Percentiles rank a stretch among this genome's conserved stretches.
Evolutionary conservation across 1,140 invertebrate species (phyloP).

Genomic region (Oryctes rhinoceros): DNA sequence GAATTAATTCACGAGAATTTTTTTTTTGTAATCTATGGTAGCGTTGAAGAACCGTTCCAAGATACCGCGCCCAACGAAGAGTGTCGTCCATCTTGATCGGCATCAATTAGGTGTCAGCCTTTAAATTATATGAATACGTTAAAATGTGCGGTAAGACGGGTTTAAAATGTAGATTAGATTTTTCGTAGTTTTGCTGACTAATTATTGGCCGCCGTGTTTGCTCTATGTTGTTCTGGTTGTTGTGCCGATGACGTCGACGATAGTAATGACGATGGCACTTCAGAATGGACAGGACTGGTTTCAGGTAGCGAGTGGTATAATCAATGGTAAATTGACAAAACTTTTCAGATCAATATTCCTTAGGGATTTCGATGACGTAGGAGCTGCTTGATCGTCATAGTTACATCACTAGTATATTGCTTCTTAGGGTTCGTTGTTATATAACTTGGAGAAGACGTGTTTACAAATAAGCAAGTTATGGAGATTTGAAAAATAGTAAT

Average conservation of each 20-base stretch:
- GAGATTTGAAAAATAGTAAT: too few species aligned
- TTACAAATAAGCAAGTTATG: too few species aligned
- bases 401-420: too few species aligned
- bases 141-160: not conserved
- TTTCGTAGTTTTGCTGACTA: conserved; percentile 27
- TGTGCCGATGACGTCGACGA: not conserved
- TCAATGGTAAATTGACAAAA: not conserved
- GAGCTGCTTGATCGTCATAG: too few species aligned
- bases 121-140: conserved; percentile 27
- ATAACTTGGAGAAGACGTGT: too few species aligned
- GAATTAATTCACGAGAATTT: not conserved
- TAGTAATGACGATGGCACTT: not conserved
- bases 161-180: conserved; percentile 30
- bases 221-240: not conserved
- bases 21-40: not conserved
- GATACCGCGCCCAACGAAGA: not conserved
- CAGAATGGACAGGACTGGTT: not conserved
- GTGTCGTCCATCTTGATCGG: conserved; percentile 12
- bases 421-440: too few species aligned
- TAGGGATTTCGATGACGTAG: too few species aligned
- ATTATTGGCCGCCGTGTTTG: conserved; percentile 8
- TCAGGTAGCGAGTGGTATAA: not conserved
- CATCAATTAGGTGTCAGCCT: conserved; percentile 8
- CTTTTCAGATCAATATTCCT: too few species aligned
- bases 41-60: not conserved